Conservation (phyloP, 2,797 vertebrate species). For the Crax fasciolata region DNA sequence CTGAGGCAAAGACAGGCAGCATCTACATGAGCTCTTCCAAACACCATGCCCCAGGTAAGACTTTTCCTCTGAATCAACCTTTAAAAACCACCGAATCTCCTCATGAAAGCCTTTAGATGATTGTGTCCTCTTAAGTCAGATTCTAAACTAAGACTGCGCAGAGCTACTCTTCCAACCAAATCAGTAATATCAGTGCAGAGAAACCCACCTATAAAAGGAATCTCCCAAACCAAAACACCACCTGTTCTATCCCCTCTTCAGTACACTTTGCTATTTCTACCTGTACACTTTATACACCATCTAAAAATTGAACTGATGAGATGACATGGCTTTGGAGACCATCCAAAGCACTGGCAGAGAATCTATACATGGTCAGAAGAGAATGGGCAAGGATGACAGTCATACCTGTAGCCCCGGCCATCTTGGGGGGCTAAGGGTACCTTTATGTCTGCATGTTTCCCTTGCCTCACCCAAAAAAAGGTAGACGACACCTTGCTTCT, state of each 20-base stretch:
- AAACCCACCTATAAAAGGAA: background rate
- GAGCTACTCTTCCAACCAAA: background rate
- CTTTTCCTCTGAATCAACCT: background rate
- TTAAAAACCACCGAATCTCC: background rate
- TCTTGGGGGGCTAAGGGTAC: background rate
- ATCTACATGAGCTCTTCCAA: background rate
- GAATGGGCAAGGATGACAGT: background rate
- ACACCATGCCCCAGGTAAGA: background rate
- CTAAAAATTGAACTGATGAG: background rate
- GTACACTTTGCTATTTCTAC: background rate
- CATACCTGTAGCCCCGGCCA: background rate
- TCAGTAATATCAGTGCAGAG: accelerated
- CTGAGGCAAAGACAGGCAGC: background rate
- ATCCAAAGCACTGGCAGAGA: background rate
- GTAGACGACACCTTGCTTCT: background rate
- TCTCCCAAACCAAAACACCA: background rate
- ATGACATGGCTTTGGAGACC: background rate
- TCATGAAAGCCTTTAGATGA: background rate
- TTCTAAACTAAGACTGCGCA: background rate
- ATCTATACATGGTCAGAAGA: background rate
- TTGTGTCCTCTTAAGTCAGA: background rate
- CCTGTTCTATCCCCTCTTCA: background rate
- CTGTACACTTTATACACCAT: background rate
- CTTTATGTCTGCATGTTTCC: background rate
- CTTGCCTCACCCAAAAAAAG: background rate